Evolutionary conservation across 1,140 invertebrate species (phyloP), one percentile per base, ranked within the genome.

Genomic region (Drosophila takahashii): DNA sequence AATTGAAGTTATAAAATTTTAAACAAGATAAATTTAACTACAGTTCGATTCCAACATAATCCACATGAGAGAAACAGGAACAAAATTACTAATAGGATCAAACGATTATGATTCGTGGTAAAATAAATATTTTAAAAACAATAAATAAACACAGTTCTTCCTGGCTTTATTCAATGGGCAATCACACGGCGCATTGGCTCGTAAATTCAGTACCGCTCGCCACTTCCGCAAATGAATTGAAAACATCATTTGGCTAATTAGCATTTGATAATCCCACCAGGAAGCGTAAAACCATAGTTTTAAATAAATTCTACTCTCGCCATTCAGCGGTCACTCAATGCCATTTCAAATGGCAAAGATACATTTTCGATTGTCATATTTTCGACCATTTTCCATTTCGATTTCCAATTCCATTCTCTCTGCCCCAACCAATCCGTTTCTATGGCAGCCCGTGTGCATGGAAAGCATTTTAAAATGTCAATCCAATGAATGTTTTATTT

Each of bases 381-480:
- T 67, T 67, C 45, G 59, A 65, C 18, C 45, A 67, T 51, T 67
- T 66, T 29, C 36, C 27, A 45, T 57, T 58, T 53, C 41, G 3
- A 44, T 18, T 44, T 22, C 15, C 41, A 10, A 10, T 44, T 13
- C 45, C 26, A 47, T 47, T n/a, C 26, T 11, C 34, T 18, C 15
- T 15, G 27, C n/a, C 34, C n/a, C 37, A 36, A 36, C 13, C 13
- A 34, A 37, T 34, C 13, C 48, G 27, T 47, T 69, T 53, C 66
- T 53, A 62, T 62, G 29, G 41, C 29, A 36, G 56, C 47, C 58
- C 50, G 54, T 83, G 75, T 65, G 70, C 60, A 84, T 66, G 77
- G 70, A 83, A 70, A 84, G 64, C 79, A 75, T 79, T 75, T 69
- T 71, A 69, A 84, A 83, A 84, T 83, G 80, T 83, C 78, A 80